Base-by-base conservation (phyloP, 2,888 invertebrate genomes). In the Cheilosia variabilis region DNA sequence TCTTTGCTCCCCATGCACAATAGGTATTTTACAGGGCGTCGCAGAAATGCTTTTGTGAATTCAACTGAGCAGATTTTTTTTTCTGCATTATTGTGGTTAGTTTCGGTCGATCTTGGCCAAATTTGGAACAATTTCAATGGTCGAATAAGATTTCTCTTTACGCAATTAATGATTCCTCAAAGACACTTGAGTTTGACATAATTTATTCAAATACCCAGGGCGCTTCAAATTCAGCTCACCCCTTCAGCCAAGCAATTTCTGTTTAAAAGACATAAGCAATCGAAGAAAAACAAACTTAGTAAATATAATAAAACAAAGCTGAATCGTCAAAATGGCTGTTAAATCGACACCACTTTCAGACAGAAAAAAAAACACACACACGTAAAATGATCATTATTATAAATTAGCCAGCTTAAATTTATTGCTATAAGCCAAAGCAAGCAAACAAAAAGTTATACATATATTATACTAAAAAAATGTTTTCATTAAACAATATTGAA, bases 291-390 rank as follows among this genome's bases (percentile, higher is more conserved):
- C 0, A 37, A 37, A 37, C 71, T 53, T 63, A 84, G 65, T 66
- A 80, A 47, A 71, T 79, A 75, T 45, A 55, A 66, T 66, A 79
- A 77, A 50, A 34, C 19, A 60, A 69, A 63, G 69, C 55, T 60
- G 43, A 79, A 84, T 91, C 91, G 91, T 91, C 91, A 91, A 91
- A 91, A 91, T 90, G 91, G 91, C 91, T 91, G 91, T 91, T 91
- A 91, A 91, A 91, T 90, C 69, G 93, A 90, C 91, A 91, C 89
- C 47, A 19, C 90, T 93, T 65, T 92, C 91, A 88, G 89, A 91
- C 34, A 91, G 62, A 96, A 96, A 2, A 96, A 97, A 88, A 96
- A 97, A 19, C 4, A 19, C 17, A 10, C 17, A n/a, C 47, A 9
- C 17, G 19, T 19, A 19, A 17, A 47, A 47, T 47, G 19, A 2